phyloP scores from a whole-genome alignment of 2,113 vertebrate genomes.

The Donacobius atricapilla region DNA sequence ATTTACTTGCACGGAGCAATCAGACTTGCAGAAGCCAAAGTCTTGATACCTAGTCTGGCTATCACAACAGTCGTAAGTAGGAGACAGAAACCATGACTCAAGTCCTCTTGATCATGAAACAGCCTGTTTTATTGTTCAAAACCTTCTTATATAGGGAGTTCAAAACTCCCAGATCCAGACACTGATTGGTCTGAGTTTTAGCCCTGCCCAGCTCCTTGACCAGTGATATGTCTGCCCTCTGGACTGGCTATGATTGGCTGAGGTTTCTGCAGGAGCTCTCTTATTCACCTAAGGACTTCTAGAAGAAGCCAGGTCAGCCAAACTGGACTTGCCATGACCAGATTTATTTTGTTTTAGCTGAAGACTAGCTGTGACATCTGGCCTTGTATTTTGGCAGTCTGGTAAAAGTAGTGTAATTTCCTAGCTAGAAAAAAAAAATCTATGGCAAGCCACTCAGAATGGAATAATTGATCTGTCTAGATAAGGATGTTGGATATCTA shows the following conservation, averaged over 20 bases:
- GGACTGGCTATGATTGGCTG: neutral
- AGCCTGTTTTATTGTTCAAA: neutral
- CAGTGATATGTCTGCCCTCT: neutral
- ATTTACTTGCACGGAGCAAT: neutral
- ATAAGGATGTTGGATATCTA: neutral
- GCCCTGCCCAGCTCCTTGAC: neutral
- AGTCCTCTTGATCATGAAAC: neutral
- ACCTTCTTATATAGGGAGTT: neutral
- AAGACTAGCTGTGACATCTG: neutral
- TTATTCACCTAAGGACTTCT: neutral
- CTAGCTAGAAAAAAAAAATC: neutral
- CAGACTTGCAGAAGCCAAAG: neutral
- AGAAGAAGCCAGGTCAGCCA: neutral
- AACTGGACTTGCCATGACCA: neutral
- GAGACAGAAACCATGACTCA: neutral
- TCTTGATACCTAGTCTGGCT: neutral
- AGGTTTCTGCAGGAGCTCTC: neutral
- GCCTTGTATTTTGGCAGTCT: neutral
- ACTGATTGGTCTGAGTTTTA: neutral
- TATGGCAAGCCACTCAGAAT: neutral
- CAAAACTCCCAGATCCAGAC: neutral
- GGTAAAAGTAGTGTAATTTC: neutral
- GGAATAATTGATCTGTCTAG: neutral
- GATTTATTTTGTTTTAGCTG: neutral
- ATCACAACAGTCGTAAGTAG: accelerated